Base-by-base conservation (phyloP, 2,888 invertebrate genomes). In the Agriopis leucophaearia region DNA sequence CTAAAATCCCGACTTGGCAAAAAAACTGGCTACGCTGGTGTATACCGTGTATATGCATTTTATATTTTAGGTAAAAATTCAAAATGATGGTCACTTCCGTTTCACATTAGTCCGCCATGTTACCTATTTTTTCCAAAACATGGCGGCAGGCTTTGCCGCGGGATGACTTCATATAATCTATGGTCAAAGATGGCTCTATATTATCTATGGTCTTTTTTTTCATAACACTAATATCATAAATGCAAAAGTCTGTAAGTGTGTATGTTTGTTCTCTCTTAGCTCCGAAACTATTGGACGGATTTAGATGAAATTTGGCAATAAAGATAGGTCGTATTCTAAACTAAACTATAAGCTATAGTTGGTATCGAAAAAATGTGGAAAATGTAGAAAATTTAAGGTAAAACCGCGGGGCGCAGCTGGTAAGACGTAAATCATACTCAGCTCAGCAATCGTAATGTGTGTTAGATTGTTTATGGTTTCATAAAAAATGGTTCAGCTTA, bases 131-230 rank as follows among this genome's bases (percentile, higher is more conserved):
- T 84, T 82, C 81, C 81, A 83, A 83, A 83, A 85, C 87, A 88
- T 88, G 86, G 87, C 87, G 82, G 87, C 64, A 52, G 38, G 27
- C 59, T 64, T 68, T 64, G 68, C 84, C 88, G 82, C 87, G 85
- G 89, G 90, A 92, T 91, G 91, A 90, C 91, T 91, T 88, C 82
- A 90, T 91, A 91, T 89, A 89, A 91, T 90, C 89, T 91, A 89
- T 90, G 89, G 87, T 79, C 84, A 70, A 72, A 82, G 89, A 91
- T 90, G 91, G 90, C 90, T 91, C 88, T 91, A 91, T 91, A 90
- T 90, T 89, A 91, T 88, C 88, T 89, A 85, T 88, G 84, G 75
- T 80, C 83, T 76, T 83, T 81, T 80, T 71, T 74, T 40, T 27
- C 47, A 64, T 73, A 72, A 79, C 76, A 8, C 16, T 48, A 40